Conservation (phyloP, 2,113 vertebrate species). For the Puffinus mauretanicus region DNA sequence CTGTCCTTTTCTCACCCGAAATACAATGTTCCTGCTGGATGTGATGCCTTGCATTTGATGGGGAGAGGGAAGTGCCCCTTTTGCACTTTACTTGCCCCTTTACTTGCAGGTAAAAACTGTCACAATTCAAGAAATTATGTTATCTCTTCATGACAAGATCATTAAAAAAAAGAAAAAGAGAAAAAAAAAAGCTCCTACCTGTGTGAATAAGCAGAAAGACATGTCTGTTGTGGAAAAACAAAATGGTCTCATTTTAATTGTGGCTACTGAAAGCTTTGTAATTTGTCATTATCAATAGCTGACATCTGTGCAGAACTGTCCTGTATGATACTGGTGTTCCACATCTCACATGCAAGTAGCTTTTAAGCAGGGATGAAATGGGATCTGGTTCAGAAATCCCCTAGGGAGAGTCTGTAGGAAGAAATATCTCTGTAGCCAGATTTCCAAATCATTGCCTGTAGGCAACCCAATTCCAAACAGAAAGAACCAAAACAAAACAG, state of each 20-base stretch:
- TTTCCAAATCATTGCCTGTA: conserved; percentile 52
- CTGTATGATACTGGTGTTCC: conserved; percentile 7
- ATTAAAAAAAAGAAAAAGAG: neutral
- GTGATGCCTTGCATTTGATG: neutral
- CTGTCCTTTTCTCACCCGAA: neutral
- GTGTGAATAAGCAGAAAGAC: neutral
- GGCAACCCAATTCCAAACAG: conserved; percentile 17
- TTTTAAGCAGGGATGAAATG: conserved; percentile 56
- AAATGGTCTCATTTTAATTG: neutral
- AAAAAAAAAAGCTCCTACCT: neutral
- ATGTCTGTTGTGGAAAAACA: neutral
- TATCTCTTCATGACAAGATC: neutral
- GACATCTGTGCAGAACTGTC: conserved; percentile 50
- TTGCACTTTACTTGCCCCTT: neutral
- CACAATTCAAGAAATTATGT: neutral
- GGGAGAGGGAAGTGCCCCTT: neutral
- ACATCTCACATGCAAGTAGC: neutral
- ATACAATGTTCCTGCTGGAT: neutral
- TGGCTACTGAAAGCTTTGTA: neutral
- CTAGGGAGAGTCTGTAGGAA: conserved; percentile 14
- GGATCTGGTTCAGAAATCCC: conserved; percentile 38
- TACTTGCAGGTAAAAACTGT: neutral
- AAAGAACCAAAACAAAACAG: conserved; percentile 12
- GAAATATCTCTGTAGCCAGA: conserved; percentile 9
- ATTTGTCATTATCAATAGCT: neutral